These are phyloP conservation scores for Adelphocoris suturalis DNA, from an alignment of 2,888 invertebrate genomes.

Conservation along the genomic window DNA sequence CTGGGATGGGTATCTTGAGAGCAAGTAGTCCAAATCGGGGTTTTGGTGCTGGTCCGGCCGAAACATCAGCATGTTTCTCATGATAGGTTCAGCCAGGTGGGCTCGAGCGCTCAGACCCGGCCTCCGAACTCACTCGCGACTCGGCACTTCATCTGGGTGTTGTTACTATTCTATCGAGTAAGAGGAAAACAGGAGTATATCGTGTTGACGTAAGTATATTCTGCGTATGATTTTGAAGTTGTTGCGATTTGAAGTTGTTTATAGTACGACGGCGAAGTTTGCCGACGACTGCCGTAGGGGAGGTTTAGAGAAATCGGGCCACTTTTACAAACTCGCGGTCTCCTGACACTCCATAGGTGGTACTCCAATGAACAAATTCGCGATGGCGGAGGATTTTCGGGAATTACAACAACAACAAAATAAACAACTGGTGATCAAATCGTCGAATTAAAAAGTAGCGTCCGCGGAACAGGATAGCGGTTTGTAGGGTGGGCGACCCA, in stretches of 20 bases:
- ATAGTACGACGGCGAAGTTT: background rate
- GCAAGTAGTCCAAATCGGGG: constrained; percentile 74
- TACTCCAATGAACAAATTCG: background rate
- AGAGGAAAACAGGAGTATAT: no score
- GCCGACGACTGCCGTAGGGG: background rate
- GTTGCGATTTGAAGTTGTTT: background rate
- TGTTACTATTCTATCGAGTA: background rate
- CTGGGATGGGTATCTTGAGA: constrained; percentile 74
- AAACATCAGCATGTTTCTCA: constrained; percentile 75
- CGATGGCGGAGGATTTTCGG: background rate
- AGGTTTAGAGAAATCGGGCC: background rate
- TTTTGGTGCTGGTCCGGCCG: constrained; percentile 72
- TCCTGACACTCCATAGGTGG: background rate
- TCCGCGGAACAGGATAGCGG: background rate
- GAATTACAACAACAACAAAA: background rate
- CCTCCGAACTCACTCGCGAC: background rate
- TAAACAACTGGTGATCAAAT: no score
- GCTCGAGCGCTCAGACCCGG: constrained; percentile 51
- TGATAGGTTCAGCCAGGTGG: constrained; percentile 61
- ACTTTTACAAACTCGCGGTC: background rate
- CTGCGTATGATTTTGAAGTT: background rate
- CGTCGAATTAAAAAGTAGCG: background rate
- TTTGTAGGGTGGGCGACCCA: constrained; percentile 40
- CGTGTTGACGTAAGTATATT: no score
- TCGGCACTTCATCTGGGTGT: background rate